A percentile compares a stretch with the other conserved stretches of the same genome.
These are phyloP conservation scores for Aleiodes testaceus DNA, from an alignment of 2,888 invertebrate species.

Conservation along the genomic window DNA sequence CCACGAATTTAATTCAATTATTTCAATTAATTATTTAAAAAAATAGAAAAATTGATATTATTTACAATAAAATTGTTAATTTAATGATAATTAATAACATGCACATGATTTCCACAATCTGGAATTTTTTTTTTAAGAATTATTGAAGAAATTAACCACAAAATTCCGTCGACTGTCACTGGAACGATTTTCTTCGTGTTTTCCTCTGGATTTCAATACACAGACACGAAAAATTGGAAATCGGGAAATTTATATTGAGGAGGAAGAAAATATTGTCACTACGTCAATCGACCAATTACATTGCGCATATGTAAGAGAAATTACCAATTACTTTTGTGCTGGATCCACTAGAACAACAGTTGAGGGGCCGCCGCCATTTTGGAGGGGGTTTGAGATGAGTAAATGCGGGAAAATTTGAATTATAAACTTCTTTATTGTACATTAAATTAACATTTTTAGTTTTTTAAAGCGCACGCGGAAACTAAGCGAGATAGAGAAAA, in stretches of 20 bases:
- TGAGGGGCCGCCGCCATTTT: neutral
- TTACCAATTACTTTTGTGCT: neutral
- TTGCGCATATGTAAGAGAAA: neutral
- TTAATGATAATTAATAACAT: neutral
- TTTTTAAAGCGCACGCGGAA: too few species aligned
- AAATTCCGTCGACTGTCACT: conserved; percentile 9
- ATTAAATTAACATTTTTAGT: too few species aligned
- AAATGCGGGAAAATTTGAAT: conserved; percentile 12
- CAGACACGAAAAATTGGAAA: neutral
- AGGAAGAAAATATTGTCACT: neutral
- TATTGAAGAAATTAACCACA: neutral
- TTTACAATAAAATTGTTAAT: neutral
- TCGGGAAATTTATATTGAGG: neutral
- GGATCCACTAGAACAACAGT: neutral
- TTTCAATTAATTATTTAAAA: too few species aligned
- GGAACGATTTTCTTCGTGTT: neutral
- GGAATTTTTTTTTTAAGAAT: too few species aligned
- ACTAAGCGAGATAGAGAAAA: too few species aligned
- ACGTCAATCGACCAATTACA: conserved; percentile 7
- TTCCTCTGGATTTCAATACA: neutral
- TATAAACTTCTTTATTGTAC: too few species aligned
- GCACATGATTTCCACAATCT: neutral
- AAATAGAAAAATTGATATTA: neutral
- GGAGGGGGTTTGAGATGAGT: neutral
- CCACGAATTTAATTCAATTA: too few species aligned